phyloP scores from a whole-genome alignment of 2,797 vertebrate genomes.

The Champsocephalus gunnari region DNA sequence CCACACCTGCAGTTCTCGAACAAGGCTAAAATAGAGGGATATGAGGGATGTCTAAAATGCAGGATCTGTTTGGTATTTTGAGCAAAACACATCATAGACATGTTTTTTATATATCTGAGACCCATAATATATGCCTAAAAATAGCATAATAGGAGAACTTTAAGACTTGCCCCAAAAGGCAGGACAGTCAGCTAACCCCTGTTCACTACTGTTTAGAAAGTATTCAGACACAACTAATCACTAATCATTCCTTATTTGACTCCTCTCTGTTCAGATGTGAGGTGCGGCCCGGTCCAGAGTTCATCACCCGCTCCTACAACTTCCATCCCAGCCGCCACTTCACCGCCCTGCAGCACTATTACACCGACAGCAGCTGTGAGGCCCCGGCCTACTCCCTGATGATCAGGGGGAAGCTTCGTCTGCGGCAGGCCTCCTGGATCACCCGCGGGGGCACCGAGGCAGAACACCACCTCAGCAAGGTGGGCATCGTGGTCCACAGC shows the following conservation, averaged over 20 bases:
- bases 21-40: too few species aligned
- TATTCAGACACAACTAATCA: background rate
- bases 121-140: too few species aligned
- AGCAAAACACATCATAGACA: too few species aligned
- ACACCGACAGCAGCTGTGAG: conserved; percentile 86
- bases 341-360: conserved; percentile 92
- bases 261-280: conserved; percentile 85
- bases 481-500: conserved; percentile 90
- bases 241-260: background rate
- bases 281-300: conserved; percentile 92
- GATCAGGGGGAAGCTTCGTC: conserved; percentile 89
- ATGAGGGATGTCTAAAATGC: too few species aligned
- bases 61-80: too few species aligned
- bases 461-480: conserved; percentile 90
- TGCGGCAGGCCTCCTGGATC: conserved; percentile 93
- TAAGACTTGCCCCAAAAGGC: background rate
- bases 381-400: conserved; percentile 89
- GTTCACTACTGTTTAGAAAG: background rate
- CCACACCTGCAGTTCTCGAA: too few species aligned
- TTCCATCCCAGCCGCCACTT: conserved; percentile 90
- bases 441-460: conserved; percentile 90
- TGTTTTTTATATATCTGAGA: too few species aligned
- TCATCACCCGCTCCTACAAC: conserved; percentile 91
- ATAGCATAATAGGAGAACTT: too few species aligned
- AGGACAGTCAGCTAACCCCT: background rate